Evolutionary conservation across 2,888 invertebrate species (phyloP).

Genomic region (Blastobasis adustella): DNA sequence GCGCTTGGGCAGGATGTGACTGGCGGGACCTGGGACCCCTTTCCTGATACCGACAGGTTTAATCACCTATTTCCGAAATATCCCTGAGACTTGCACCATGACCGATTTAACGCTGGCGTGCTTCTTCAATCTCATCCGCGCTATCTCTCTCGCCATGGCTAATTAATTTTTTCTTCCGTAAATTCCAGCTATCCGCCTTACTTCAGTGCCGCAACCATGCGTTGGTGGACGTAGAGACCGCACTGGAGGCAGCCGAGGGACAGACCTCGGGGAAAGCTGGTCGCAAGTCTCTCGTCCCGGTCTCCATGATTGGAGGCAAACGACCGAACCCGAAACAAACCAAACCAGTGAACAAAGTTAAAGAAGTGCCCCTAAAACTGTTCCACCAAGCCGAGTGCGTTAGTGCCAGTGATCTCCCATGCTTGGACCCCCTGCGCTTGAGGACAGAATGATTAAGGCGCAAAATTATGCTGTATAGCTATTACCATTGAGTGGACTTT

Average conservation of each 20-base stretch:
- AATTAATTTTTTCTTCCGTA: background rate
- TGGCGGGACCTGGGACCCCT: too few species aligned
- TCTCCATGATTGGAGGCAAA: conserved; percentile 24
- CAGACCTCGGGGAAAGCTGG: conserved; percentile 37
- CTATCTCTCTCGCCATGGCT: too few species aligned
- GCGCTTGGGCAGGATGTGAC: too few species aligned
- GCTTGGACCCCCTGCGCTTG: conserved; percentile 49
- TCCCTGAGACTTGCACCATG: too few species aligned
- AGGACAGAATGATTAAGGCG: conserved; percentile 61
- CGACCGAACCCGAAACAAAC: conserved; percentile 11
- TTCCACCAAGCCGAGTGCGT: conserved; percentile 54
- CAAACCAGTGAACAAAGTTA: conserved; percentile 30
- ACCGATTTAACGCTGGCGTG: too few species aligned
- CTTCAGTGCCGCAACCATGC: conserved; percentile 63
- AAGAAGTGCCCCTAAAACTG: conserved; percentile 58
- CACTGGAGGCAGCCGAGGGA: conserved; percentile 66
- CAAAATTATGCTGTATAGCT: conserved; percentile 46
- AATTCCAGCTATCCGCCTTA: conserved; percentile 49
- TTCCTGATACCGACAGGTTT: too few species aligned
- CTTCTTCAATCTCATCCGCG: too few species aligned
- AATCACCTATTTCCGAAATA: too few species aligned
- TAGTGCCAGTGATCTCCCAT: conserved; percentile 45
- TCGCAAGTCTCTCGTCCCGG: conserved; percentile 42
- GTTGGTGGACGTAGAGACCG: conserved; percentile 66
- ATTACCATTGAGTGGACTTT: conserved; percentile 34